phyloP scores from a whole-genome alignment of 2,888 invertebrate genomes.

The Pediacus dermestoides region DNA sequence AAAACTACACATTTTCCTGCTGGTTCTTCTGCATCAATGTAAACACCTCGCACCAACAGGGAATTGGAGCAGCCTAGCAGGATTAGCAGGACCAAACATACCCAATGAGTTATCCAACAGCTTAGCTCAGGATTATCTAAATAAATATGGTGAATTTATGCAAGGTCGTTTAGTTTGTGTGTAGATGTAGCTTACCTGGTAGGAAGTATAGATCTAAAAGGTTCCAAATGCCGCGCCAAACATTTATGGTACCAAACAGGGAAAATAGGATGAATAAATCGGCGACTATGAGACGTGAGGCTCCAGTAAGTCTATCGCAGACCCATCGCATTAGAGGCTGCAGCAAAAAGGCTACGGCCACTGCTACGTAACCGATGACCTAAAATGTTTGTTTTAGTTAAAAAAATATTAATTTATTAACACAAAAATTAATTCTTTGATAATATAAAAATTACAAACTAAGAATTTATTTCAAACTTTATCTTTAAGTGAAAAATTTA shows the following conservation, averaged over 20 bases:
- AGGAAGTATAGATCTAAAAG: conserved; percentile 74
- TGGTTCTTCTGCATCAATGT: conserved; percentile 81
- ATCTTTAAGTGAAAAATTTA: no score
- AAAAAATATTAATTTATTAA: no score
- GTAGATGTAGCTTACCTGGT: conserved; percentile 60
- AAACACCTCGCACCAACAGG: conserved; percentile 80
- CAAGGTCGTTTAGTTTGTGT: neutral
- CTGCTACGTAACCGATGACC: conserved; percentile 72
- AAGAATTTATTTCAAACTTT: no score
- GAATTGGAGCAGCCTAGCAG: conserved; percentile 84
- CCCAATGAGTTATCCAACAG: conserved; percentile 76
- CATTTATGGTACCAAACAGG: conserved; percentile 78
- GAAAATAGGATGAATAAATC: conserved; percentile 75
- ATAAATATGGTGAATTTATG: no score
- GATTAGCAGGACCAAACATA: conserved; percentile 70
- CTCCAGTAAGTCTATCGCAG: conserved; percentile 65
- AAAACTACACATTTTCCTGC: conserved; percentile 80
- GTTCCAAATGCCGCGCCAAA: conserved; percentile 86
- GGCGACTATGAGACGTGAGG: conserved; percentile 65
- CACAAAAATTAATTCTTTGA: no score
- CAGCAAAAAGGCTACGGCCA: conserved; percentile 67
- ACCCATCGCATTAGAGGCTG: conserved; percentile 72
- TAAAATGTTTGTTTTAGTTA: no score
- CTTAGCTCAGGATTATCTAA: conserved; percentile 70
- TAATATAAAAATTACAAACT: no score